phyloP scores from a whole-genome alignment of 1,140 invertebrate species.

The Aphaenogaster floridana region DNA sequence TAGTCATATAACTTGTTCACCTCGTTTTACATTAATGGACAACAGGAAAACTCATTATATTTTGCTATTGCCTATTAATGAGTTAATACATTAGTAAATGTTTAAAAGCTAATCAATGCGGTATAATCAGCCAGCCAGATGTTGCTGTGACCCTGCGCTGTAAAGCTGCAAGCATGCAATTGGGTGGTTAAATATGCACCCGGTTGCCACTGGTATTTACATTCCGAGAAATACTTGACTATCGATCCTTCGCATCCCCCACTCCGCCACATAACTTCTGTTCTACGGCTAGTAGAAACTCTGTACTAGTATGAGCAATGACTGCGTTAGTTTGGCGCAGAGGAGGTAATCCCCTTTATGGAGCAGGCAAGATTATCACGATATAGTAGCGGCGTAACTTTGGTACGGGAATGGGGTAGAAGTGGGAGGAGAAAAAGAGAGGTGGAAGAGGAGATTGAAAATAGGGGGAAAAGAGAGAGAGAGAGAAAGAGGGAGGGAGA shows the following conservation, averaged over 20 bases:
- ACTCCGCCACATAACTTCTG: constrained; percentile 39
- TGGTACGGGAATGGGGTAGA: background rate
- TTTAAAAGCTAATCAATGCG: constrained; percentile 3
- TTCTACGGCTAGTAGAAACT: constrained; percentile 67
- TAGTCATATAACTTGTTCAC: background rate
- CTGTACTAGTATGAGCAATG: constrained; percentile 64
- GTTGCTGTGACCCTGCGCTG: constrained; percentile 31
- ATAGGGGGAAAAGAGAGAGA: background rate
- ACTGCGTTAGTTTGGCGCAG: constrained; percentile 64
- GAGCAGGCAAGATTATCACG: constrained; percentile 66
- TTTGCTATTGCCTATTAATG: background rate
- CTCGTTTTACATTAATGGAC: background rate
- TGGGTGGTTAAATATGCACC: constrained; percentile 69
- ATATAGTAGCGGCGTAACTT: constrained; percentile 74
- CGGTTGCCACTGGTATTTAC: constrained; percentile 65
- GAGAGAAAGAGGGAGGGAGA: background rate
- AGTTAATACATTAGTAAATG: background rate
- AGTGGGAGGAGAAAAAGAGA: constrained; percentile 2
- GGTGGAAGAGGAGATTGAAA: constrained; percentile 6
- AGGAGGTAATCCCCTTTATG: constrained; percentile 69
- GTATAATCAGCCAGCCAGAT: background rate
- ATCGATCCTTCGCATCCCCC: constrained; percentile 69
- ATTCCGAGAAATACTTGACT: constrained; percentile 73
- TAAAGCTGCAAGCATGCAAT: constrained; percentile 63
- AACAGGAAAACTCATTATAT: background rate